Evolutionary conservation across 2,797 vertebrate genomes (phyloP).

Genomic region (Otus scops): DNA sequence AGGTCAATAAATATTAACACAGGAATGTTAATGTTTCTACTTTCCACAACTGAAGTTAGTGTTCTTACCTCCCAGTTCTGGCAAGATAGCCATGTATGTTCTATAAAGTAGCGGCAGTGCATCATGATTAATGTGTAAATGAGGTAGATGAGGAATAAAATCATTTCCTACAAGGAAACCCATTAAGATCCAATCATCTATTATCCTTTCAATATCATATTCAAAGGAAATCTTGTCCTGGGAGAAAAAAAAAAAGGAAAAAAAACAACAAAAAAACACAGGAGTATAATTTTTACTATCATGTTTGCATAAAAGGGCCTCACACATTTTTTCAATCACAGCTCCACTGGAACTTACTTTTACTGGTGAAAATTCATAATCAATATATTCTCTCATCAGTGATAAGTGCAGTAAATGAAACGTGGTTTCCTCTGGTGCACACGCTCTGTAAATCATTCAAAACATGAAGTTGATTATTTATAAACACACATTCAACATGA

Average conservation of each 20-base stretch:
- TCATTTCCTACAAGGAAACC: conserved; percentile 99
- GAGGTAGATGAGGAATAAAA: conserved; percentile 99
- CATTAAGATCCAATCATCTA: conserved; percentile 99
- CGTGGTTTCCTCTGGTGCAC: conserved; percentile 96
- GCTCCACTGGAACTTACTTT: conserved; percentile 81
- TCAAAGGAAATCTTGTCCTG: conserved; percentile 87
- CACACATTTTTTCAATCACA: background rate
- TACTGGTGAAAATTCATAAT: conserved; percentile 94
- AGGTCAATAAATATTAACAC: background rate
- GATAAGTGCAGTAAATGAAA: conserved; percentile 97
- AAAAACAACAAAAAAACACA: background rate
- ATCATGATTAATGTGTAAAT: conserved; percentile 97
- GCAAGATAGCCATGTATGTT: conserved; percentile 91
- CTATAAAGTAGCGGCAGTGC: conserved; percentile 95
- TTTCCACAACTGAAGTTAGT: background rate
- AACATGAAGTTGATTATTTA: conserved; percentile 31
- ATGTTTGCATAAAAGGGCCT: background rate
- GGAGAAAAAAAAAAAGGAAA: background rate
- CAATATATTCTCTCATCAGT: conserved; percentile 98
- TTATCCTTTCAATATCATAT: conserved; percentile 94
- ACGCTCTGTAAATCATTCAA: conserved; percentile 82
- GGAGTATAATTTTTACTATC: background rate
- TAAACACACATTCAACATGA: conserved; percentile 26
- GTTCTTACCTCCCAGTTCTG: conserved; percentile 88
- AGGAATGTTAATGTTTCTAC: background rate